Conservation (phyloP, 2,888 invertebrate genomes). For the Heteropelma amictum region DNA sequence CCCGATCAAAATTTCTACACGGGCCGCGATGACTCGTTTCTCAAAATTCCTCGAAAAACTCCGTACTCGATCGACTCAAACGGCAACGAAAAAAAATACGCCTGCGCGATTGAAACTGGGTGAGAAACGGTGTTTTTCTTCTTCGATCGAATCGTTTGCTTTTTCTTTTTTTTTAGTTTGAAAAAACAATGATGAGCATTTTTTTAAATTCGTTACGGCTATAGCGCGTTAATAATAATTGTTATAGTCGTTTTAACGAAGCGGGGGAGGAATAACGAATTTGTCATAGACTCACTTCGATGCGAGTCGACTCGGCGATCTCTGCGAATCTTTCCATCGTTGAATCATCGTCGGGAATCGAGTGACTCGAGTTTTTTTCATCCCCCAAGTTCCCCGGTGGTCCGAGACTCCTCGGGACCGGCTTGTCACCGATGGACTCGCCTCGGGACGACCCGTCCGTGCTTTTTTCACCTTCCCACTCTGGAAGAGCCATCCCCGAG, state of each 20-base stretch:
- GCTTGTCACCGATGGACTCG: constrained; percentile 35
- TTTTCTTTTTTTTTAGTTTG: no score
- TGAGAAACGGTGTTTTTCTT: not conserved
- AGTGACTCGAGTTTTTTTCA: constrained; percentile 65
- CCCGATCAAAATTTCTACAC: no score
- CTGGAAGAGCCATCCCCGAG: no score
- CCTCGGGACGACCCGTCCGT: constrained; percentile 10
- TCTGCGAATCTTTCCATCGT: constrained; percentile 70
- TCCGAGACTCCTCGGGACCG: constrained; percentile 10
- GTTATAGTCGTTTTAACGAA: not conserved
- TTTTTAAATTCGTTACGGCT: no score
- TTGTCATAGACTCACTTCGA: constrained; percentile 68
- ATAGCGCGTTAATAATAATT: not conserved
- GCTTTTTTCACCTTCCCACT: not conserved
- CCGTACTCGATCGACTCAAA: no score
- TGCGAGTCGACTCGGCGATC: constrained; percentile 71
- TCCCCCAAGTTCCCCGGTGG: constrained; percentile 43
- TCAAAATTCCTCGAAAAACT: constrained; percentile 1
- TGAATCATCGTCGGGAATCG: constrained; percentile 70
- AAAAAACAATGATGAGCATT: not conserved
- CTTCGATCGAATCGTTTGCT: no score
- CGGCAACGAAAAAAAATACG: not conserved
- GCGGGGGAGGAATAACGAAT: not conserved
- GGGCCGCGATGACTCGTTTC: constrained; percentile 26
- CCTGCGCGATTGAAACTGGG: not conserved